Percentiles rank a stretch among this genome's conserved stretches.
Conservation (phyloP, 2,888 invertebrate species). For the Plagodis dolabraria region DNA sequence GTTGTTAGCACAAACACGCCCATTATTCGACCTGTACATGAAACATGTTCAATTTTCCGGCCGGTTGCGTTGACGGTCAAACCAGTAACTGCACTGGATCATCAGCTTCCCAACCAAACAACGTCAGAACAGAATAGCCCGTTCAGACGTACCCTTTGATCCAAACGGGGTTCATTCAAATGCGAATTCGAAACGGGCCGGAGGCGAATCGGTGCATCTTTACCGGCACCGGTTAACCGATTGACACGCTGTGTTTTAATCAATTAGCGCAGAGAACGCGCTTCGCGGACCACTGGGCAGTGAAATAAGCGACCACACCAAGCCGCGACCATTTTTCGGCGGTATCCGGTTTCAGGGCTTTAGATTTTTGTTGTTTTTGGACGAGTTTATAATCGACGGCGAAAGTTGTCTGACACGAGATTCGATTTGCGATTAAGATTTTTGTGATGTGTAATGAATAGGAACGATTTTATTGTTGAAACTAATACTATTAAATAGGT, state of each 20-base stretch:
- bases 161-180: constrained; percentile 41
- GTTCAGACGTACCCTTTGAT: constrained; percentile 55
- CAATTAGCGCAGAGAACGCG: constrained; percentile 77
- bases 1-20: no score
- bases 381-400: constrained; percentile 67
- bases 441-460: no score
- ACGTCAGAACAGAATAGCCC: constrained; percentile 27
- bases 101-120: constrained; percentile 20
- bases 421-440: constrained; percentile 14
- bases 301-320: constrained; percentile 76
- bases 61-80: constrained; percentile 23
- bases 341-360: constrained; percentile 72
- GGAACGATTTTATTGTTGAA: no score
- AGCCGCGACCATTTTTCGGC: constrained; percentile 65
- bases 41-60: constrained; percentile 15
- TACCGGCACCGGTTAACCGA: constrained; percentile 36
- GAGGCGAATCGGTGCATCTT: constrained; percentile 21
- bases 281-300: constrained; percentile 76
- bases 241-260: constrained; percentile 83
- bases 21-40: background rate
- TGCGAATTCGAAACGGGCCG: constrained; percentile 22
- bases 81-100: constrained; percentile 7
- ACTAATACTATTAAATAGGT: no score
- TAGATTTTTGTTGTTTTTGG: constrained; percentile 46
- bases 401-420: constrained; percentile 40